Conservation (phyloP, 1,140 invertebrate species). For the Eufriesea mexicana region DNA sequence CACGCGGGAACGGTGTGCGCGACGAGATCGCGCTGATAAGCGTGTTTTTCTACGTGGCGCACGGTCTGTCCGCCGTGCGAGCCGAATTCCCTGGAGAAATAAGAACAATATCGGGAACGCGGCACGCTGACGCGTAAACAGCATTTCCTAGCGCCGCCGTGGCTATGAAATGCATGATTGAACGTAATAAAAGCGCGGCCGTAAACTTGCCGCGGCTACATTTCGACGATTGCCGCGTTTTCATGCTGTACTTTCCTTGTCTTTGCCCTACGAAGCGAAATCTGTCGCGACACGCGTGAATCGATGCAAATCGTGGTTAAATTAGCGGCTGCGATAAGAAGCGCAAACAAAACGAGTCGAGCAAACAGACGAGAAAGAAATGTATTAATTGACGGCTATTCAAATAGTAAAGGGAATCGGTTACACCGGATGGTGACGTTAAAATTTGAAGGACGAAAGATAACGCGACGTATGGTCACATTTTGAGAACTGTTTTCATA, state of each 20-base stretch:
- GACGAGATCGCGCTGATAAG: conserved; percentile 15
- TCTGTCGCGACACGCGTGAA: background rate
- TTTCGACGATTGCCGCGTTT: background rate
- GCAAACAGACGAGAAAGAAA: background rate
- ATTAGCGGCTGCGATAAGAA: background rate
- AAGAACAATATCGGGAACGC: conserved; percentile 4
- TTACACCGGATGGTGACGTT: background rate
- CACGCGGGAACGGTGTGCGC: conserved; percentile 19
- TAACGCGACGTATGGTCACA: background rate
- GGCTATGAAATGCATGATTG: background rate
- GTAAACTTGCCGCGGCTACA: background rate
- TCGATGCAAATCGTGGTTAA: background rate
- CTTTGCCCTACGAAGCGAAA: background rate
- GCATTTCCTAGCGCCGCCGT: background rate
- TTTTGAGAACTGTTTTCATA: background rate
- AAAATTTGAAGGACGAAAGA: background rate
- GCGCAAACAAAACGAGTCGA: background rate
- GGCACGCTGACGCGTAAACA: background rate
- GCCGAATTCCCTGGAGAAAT: background rate
- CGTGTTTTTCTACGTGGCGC: conserved; percentile 34
- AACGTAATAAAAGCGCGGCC: conserved; percentile 12
- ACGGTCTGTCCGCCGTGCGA: background rate
- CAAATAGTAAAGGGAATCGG: background rate
- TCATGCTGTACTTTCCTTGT: no score
- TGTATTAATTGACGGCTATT: background rate